A percentile compares a stretch with the other conserved stretches of the same genome.
Evolutionary conservation across 2,888 invertebrate genomes (phyloP).

Genomic region (Mimachlamys varia): DNA sequence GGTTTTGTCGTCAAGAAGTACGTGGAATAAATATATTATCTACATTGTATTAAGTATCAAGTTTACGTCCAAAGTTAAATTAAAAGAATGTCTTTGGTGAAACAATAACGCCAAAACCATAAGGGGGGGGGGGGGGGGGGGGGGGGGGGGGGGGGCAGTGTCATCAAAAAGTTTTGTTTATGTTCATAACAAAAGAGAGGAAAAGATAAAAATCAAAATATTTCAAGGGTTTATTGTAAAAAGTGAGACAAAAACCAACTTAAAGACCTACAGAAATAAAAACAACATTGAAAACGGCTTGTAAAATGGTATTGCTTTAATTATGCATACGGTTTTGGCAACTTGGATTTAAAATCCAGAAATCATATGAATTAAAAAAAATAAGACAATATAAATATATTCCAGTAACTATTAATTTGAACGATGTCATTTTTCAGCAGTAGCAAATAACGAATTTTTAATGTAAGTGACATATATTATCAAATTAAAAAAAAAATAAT

Average conservation of each 20-base stretch:
- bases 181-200: no score
- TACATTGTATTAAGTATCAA: no score
- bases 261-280: background rate
- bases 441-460: background rate
- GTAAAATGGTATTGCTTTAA: slow-evolving; percentile 19
- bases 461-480: background rate
- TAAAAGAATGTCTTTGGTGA: no score
- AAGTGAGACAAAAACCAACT: background rate
- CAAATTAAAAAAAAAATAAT: background rate
- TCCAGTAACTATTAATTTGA: background rate
- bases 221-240: no score
- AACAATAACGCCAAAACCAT: no score
- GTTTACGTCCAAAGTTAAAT: no score
- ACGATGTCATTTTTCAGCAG: background rate
- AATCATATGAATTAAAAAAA: background rate
- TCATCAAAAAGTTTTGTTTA: no score
- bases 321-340: slow-evolving; percentile 2
- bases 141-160: no score
- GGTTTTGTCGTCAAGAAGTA: no score
- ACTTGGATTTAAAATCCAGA: slow-evolving; percentile 29
- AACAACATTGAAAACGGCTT: background rate
- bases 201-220: no score
- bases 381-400: background rate
- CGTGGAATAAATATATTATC: no score
- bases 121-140: no score